A percentile compares a stretch with the other conserved stretches of the same genome.
These are phyloP conservation scores for Noturus placidus DNA, from an alignment of 2,113 vertebrate genomes.

Conservation along the genomic window DNA sequence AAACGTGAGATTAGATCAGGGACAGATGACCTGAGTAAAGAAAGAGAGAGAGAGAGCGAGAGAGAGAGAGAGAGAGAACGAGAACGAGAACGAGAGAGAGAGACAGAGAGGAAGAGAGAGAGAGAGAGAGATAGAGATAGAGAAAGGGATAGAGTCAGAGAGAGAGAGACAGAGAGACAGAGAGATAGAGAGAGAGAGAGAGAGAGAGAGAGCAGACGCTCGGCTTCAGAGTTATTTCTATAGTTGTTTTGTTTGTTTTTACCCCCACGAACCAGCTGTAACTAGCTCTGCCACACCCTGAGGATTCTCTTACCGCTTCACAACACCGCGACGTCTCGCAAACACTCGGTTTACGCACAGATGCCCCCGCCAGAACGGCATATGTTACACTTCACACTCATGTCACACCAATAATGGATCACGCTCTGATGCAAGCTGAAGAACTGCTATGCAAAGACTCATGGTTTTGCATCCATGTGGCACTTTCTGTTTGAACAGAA, in stretches of 20 bases:
- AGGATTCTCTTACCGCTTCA: slow-evolving; percentile 13
- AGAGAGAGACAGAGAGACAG: not conserved
- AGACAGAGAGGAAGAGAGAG: slow-evolving; percentile 11
- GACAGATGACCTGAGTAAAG: not conserved
- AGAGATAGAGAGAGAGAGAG: slow-evolving; percentile 15
- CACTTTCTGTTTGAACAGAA: not conserved
- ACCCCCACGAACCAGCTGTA: not conserved
- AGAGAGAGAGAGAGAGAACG: no score
- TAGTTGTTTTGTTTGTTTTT: not conserved
- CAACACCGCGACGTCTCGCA: not conserved
- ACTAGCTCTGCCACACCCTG: slow-evolving; percentile 12
- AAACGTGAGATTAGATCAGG: not conserved
- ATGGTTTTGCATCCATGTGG: not conserved
- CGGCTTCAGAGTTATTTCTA: slow-evolving; percentile 33
- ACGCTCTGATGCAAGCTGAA: not conserved
- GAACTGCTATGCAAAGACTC: not conserved
- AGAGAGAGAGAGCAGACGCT: not conserved
- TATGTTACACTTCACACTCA: slow-evolving; percentile 19
- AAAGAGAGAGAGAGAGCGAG: no score
- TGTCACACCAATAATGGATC: slow-evolving; percentile 14
- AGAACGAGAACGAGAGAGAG: no score
- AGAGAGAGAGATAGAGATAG: not conserved
- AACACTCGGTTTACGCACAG: not conserved
- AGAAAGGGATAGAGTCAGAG: no score
- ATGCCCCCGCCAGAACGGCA: slow-evolving; percentile 1